phyloP scores from a whole-genome alignment of 2,797 vertebrate genomes.

The Perdix hodgsoniae region DNA sequence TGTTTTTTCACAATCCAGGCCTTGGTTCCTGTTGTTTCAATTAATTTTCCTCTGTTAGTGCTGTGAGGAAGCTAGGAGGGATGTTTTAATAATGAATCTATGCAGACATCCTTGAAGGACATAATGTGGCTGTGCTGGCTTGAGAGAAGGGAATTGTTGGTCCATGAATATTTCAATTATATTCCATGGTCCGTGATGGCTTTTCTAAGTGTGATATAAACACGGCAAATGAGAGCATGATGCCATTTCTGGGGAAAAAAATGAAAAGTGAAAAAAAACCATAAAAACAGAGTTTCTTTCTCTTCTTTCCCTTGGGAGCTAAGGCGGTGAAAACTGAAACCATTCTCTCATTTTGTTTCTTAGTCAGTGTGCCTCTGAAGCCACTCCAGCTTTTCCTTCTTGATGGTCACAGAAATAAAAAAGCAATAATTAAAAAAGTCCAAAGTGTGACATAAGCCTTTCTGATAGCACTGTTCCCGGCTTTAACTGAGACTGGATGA shows the following conservation, averaged over 20 bases:
- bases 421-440: not conserved
- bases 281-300: not conserved
- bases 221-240: not conserved
- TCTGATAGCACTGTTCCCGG: not conserved
- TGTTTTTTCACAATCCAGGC: not conserved
- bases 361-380: not conserved
- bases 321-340: not conserved
- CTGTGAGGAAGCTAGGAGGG: not conserved
- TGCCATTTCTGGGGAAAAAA: not conserved
- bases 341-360: not conserved
- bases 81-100: not conserved
- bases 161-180: slow-evolving; percentile 9
- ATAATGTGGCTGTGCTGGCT: not conserved
- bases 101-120: not conserved
- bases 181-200: not conserved
- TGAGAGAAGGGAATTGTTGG: not conserved
- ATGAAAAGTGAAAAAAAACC: not conserved
- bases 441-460: not conserved
- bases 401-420: not conserved
- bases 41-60: not conserved
- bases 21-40: slow-evolving; percentile 8
- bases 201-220: not conserved
- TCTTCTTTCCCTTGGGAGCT: not conserved
- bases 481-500: not conserved
- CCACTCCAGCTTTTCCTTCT: not conserved